These are phyloP conservation scores for Abscondita cerata DNA, from an alignment of 2,888 invertebrate species.

Conservation along the genomic window DNA sequence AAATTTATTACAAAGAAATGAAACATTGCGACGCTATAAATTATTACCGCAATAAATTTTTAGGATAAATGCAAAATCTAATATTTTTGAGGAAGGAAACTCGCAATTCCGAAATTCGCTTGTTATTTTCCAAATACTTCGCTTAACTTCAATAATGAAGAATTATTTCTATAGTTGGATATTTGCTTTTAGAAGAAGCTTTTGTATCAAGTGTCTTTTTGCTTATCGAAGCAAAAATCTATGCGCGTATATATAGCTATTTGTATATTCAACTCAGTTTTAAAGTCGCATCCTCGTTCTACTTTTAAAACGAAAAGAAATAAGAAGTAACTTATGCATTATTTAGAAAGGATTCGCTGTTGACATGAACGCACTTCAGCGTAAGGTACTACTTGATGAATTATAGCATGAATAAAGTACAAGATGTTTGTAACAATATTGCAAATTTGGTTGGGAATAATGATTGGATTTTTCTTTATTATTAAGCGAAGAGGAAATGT, in stretches of 20 bases:
- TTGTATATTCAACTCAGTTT: slow-evolving; percentile 25
- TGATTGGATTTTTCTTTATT: too few species aligned
- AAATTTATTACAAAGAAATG: not conserved
- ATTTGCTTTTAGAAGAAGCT: slow-evolving; percentile 17
- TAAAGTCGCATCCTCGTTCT: slow-evolving; percentile 16
- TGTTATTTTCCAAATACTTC: slow-evolving; percentile 20
- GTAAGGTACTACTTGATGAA: slow-evolving; percentile 16
- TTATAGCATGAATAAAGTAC: slow-evolving; percentile 11
- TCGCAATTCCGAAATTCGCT: not conserved
- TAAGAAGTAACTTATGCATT: slow-evolving; percentile 32
- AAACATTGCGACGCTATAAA: not conserved
- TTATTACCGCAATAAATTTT: not conserved
- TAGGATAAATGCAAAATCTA: not conserved
- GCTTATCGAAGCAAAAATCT: slow-evolving; percentile 32
- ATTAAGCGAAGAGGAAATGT: too few species aligned
- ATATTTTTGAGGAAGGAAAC: not conserved
- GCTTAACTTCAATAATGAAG: slow-evolving; percentile 11
- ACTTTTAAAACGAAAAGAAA: slow-evolving; percentile 22
- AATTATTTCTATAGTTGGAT: slow-evolving; percentile 15
- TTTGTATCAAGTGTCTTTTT: slow-evolving; percentile 18
- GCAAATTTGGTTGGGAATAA: too few species aligned
- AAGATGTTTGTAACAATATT: slow-evolving; percentile 16
- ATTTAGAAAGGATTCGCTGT: slow-evolving; percentile 25
- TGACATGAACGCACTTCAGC: slow-evolving; percentile 19
- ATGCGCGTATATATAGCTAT: slow-evolving; percentile 25